Evolutionary conservation across 2,113 vertebrate species (phyloP), one percentile per base, ranked within the genome.

Genomic region (Mobula birostris): DNA sequence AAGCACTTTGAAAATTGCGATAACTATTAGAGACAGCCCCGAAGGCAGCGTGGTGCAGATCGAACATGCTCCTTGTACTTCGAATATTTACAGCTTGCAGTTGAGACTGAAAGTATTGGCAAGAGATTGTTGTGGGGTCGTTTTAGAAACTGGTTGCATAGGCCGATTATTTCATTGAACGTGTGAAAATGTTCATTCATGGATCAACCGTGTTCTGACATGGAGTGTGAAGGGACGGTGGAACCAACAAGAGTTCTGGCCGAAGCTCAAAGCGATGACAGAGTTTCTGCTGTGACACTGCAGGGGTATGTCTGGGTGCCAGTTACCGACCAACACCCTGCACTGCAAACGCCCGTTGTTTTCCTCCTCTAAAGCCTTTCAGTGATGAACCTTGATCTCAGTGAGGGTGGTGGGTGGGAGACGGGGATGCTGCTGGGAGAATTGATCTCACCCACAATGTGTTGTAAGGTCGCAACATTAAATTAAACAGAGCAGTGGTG

Each of bases 1-100:
- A 66, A 87, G 15, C 85, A 90, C 85, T 90, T 90, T 90, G 85
- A 32, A 66, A n/a, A 90, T 66, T 68, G 61, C 85, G 66, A 58
- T 15, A 63, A 90, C 61, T 19, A 7, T 90, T 61, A 87, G 27
- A 14, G 56, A 29, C 1, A 79, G 15, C 77, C n/a, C 77, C 29
- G 29, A 63, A 17, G 9, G 11, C 11, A 15, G 12, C 12, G 17
- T 19, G 5, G 58, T 1, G 29, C n/a, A 5, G 61, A n/a, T 17
- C 72, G 11, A 58, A 19, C 7, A 2, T 19, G 85, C 32, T 17
- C 2, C n/a, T 66, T 63, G 29, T 7, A 19, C 63, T 90, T 32
- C 32, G 61, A 66, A 36, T 90, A 32, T 8, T 12, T 29, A 17
- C 19, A 56, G 48, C 48, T 58, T 58, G 82, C 48, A 58, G 6